Base-by-base conservation (phyloP, 2,797 vertebrate species). In the Falco columbarius region DNA sequence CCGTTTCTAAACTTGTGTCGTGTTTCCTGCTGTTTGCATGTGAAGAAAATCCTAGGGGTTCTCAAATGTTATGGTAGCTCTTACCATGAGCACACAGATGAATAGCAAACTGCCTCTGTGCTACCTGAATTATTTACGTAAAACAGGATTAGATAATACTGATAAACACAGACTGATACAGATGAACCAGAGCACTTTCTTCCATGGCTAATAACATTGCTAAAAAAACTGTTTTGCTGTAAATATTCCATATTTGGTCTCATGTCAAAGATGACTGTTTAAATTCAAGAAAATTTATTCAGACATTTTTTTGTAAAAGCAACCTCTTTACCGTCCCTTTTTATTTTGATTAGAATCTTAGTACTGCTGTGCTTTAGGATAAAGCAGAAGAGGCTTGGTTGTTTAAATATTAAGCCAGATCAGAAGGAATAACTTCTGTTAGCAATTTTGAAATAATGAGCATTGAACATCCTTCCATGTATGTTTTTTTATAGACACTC, bases 101-200 rank as follows among this genome's bases (percentile, higher is more conserved):
- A 95, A 82, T 70, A 58, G 80, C 94, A 83, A 22, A 63, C 61
- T 93, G 66, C 74, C 54, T 81, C 59, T 74, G 20, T 71, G 79
- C 95, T 97, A 32, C 90, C 86, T 71, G 61, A 86, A 76, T 71
- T 89, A 27, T 93, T 85, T 56, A 89, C 85, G 67, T 66, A 34
- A 55, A 91, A 17, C 29, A 62, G 59, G 62, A 82, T 93, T 85
- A 86, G 88, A 66, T 84, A 70, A 81, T 62, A 47, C 7, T 3
- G 0, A 0, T 36, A 29, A 70, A 32, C 32, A 65, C 51, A 70
- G 13, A 56, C 54, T 55, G 80, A 63, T 34, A 22, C 12, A 82
- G 51, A 44, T 38, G 32, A 62, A 51, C 71, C 22, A 90, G 40
- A 72, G 40, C 30, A 63, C 40, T 71, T 94, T 79, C 70, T 75